phyloP scores from a whole-genome alignment of 2,797 vertebrate genomes.

The Premnoplex brunnescens region DNA sequence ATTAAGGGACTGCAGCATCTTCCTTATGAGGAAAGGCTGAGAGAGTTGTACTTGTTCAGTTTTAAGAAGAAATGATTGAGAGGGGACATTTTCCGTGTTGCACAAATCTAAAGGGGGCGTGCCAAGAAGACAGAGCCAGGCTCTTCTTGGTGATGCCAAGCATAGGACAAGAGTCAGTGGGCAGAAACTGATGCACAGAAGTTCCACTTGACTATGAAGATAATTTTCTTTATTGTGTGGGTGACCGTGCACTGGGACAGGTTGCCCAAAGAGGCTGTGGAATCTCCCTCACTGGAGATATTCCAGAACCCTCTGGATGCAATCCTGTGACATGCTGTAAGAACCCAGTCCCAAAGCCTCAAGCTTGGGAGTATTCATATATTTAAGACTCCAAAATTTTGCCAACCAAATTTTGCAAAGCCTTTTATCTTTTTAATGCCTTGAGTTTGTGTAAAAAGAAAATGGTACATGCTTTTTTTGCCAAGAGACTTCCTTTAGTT shows the following conservation, averaged over 20 bases:
- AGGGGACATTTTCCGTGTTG: background rate
- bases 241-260: background rate
- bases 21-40: background rate
- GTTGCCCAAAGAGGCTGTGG: background rate
- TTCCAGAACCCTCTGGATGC: background rate
- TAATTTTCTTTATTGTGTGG: accelerated
- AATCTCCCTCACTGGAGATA: background rate
- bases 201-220: background rate
- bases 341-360: too few relatives aligned
- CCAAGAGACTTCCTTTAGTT: too few relatives aligned
- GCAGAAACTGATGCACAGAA: background rate
- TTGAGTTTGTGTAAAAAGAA: too few relatives aligned
- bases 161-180: too few relatives aligned
- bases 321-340: background rate
- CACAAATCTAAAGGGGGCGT: background rate
- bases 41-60: background rate
- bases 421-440: too few relatives aligned
- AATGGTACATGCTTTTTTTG: too few relatives aligned
- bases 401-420: too few relatives aligned
- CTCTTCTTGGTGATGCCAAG: background rate
- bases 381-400: too few relatives aligned
- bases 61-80: background rate
- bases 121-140: background rate
- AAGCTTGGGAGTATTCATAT: too few relatives aligned
- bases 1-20: background rate